phyloP scores from a whole-genome alignment of 2,113 vertebrate genomes.

The Erythrolamprus reginae region DNA sequence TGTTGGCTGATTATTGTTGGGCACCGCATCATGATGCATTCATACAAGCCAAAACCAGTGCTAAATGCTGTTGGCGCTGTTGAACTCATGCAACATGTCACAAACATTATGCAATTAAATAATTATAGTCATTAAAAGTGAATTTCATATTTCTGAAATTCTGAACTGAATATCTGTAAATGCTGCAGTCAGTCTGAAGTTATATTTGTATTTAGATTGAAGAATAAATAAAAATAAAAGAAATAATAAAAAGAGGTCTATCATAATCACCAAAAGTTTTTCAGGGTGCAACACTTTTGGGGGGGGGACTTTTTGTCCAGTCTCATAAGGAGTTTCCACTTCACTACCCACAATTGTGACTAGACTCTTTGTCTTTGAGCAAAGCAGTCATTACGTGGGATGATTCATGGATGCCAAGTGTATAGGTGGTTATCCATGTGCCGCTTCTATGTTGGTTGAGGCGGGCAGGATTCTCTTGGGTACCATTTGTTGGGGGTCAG shows the following conservation, averaged over 20 bases:
- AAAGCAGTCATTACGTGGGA: background rate
- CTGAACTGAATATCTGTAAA: no score
- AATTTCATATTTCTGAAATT: background rate
- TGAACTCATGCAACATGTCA: background rate
- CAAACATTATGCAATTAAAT: background rate
- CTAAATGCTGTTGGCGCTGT: background rate
- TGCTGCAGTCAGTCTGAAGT: background rate
- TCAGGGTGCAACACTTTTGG: background rate
- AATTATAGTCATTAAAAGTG: background rate
- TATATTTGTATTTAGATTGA: background rate
- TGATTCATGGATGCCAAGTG: no score
- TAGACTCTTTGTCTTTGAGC: background rate
- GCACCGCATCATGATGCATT: background rate
- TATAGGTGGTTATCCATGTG: no score
- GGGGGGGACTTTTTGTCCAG: background rate
- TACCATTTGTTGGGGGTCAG: no score
- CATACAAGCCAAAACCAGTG: background rate
- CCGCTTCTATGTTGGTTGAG: no score
- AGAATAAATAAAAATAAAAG: no score
- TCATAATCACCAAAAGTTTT: background rate
- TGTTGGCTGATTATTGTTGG: background rate
- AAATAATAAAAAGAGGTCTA: no score
- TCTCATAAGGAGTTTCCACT: background rate
- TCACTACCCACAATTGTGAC: background rate
- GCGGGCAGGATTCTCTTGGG: no score